Percentiles rank a stretch among this genome's conserved stretches.
phyloP scores from a whole-genome alignment of 2,113 vertebrate species.

The Riparia riparia region DNA sequence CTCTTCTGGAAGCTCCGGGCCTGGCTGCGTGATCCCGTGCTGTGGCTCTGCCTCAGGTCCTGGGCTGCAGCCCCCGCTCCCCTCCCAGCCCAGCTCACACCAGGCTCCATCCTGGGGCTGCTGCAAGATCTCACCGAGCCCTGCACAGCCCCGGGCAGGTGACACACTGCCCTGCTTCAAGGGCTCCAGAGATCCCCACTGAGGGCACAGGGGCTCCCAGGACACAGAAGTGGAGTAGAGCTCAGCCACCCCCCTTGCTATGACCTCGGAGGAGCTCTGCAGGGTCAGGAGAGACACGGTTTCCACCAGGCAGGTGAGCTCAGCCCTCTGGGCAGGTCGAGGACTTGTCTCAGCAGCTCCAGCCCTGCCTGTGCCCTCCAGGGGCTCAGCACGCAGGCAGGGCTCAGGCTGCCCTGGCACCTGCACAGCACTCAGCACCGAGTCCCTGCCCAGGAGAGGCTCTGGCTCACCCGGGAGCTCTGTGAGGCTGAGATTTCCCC shows the following conservation, averaged over 20 bases:
- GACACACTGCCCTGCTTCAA: fast-evolving
- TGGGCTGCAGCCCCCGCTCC: background rate
- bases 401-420: background rate
- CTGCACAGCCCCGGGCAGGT: fast-evolving
- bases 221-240: fast-evolving
- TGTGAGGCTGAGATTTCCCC: background rate
- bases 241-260: background rate
- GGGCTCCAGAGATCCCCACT: background rate
- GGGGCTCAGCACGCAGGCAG: fast-evolving
- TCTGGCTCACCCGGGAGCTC: background rate
- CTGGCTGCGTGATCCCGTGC: background rate
- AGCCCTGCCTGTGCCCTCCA: background rate
- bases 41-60: background rate
- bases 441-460: fast-evolving
- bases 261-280: background rate
- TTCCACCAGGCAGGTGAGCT: background rate
- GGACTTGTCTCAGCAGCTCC: fast-evolving
- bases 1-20: background rate
- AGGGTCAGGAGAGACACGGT: fast-evolving
- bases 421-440: background rate
- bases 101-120: background rate
- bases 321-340: fast-evolving
- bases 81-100: background rate
- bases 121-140: fast-evolving
- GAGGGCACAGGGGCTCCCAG: background rate